These are phyloP conservation scores for Philopedon plagiatum DNA, from an alignment of 2,888 invertebrate species.

Conservation along the genomic window DNA sequence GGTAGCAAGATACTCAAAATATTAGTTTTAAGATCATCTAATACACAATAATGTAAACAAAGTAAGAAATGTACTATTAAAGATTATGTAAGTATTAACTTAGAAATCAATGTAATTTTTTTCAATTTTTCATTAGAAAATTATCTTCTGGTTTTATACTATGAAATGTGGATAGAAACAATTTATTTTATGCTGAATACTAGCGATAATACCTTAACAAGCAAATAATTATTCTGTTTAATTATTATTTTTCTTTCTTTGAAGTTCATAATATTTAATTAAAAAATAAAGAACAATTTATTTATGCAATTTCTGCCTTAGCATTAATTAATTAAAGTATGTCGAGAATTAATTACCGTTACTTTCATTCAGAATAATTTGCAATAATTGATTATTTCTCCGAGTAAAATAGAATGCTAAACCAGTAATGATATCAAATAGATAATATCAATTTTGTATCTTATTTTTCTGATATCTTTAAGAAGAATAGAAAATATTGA, in stretches of 20 bases:
- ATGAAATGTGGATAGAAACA: not conserved
- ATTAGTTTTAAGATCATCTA: too few relatives aligned
- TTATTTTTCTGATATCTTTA: too few relatives aligned
- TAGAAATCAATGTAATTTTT: not conserved
- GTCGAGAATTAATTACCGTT: slow-evolving; percentile 25
- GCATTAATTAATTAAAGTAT: slow-evolving; percentile 26
- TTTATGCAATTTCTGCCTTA: slow-evolving; percentile 23
- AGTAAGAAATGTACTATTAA: too few relatives aligned
- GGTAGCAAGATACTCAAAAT: too few relatives aligned
- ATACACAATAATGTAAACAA: too few relatives aligned
- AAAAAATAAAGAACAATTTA: slow-evolving; percentile 12
- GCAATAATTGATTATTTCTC: slow-evolving; percentile 20
- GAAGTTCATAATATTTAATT: slow-evolving; percentile 17
- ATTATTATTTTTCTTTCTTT: slow-evolving; percentile 14
- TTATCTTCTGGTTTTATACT: not conserved
- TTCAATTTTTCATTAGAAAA: not conserved
- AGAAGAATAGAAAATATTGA: too few relatives aligned
- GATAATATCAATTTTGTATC: too few relatives aligned
- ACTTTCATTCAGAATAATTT: slow-evolving; percentile 28
- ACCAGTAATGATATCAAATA: not conserved
- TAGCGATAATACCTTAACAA: slow-evolving; percentile 1
- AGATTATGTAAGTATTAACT: too few relatives aligned
- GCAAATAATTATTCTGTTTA: slow-evolving; percentile 4
- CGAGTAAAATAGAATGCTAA: slow-evolving; percentile 5
- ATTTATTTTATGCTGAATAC: slow-evolving; percentile 13